phyloP scores from a whole-genome alignment of 2,888 invertebrate species.

The Cinara cedri region DNA sequence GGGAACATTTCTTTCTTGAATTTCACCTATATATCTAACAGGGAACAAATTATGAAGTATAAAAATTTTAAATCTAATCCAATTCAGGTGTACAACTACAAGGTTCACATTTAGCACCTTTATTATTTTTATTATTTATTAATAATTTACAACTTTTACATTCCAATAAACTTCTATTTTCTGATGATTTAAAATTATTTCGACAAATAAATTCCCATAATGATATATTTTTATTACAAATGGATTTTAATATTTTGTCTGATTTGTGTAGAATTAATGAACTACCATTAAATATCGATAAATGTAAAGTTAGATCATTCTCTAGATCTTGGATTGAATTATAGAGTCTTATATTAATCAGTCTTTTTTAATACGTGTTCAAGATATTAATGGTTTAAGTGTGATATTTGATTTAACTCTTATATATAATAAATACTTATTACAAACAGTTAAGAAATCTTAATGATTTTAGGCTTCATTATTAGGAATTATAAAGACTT shows the following conservation, averaged over 20 bases:
- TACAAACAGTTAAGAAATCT: neutral
- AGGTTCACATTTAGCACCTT: neutral
- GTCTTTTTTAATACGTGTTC: neutral
- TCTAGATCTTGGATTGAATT: neutral
- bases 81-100: neutral
- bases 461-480: neutral
- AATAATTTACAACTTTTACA: neutral
- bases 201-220: neutral
- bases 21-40: neutral
- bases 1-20: neutral
- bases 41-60: neutral
- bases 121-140: neutral
- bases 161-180: neutral
- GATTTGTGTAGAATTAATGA: neutral
- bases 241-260: neutral
- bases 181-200: constrained; percentile 3
- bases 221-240: neutral
- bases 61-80: neutral
- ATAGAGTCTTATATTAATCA: neutral
- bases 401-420: neutral
- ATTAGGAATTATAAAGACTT: neutral
- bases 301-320: neutral
- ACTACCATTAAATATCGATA: neutral
- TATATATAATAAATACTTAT: neutral
- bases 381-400: neutral